These are phyloP conservation scores for Archaeoteleia sp. DNA, from an alignment of 2,888 invertebrate species.

Conservation along the genomic window DNA sequence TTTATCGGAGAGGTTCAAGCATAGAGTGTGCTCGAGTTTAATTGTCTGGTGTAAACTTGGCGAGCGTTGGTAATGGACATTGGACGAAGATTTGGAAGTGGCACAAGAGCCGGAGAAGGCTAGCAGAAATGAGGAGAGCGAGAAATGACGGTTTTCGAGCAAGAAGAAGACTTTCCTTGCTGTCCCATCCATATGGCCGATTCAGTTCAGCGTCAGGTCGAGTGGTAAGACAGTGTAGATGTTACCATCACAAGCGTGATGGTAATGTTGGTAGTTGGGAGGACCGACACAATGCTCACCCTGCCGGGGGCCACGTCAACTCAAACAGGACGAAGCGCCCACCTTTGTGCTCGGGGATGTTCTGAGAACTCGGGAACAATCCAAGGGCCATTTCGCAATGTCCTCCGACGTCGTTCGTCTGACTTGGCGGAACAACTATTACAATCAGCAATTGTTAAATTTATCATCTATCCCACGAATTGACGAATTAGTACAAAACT, in stretches of 20 bases:
- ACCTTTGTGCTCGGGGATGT: conserved; percentile 61
- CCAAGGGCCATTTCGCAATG: conserved; percentile 50
- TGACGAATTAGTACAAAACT: too few species aligned
- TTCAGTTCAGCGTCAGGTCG: conserved; percentile 57
- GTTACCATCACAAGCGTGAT: conserved; percentile 35
- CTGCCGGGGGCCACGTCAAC: conserved; percentile 65
- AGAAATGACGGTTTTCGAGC: conserved; percentile 59
- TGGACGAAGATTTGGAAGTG: conserved; percentile 59
- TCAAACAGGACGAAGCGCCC: conserved; percentile 55
- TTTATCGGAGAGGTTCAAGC: too few species aligned
- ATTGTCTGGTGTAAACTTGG: conserved; percentile 50
- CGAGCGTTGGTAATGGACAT: conserved; percentile 50
- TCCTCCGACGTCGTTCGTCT: conserved; percentile 25
- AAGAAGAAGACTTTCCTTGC: conserved; percentile 65
- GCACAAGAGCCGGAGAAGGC: conserved; percentile 54
- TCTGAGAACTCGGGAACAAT: conserved; percentile 65
- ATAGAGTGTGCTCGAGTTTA: conserved; percentile 26
- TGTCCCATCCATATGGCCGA: conserved; percentile 65
- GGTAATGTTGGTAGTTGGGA: conserved; percentile 57
- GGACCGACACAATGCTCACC: conserved; percentile 65
- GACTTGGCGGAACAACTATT: conserved; percentile 32
- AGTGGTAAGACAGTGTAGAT: conserved; percentile 57
- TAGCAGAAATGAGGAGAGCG: conserved; percentile 45
- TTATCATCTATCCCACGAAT: neutral
- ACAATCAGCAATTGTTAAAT: conserved; percentile 36